Percentiles rank a stretch among this genome's conserved stretches.
These are phyloP conservation scores for Apis florea DNA, from an alignment of 1,140 invertebrate genomes.

Conservation along the genomic window DNA sequence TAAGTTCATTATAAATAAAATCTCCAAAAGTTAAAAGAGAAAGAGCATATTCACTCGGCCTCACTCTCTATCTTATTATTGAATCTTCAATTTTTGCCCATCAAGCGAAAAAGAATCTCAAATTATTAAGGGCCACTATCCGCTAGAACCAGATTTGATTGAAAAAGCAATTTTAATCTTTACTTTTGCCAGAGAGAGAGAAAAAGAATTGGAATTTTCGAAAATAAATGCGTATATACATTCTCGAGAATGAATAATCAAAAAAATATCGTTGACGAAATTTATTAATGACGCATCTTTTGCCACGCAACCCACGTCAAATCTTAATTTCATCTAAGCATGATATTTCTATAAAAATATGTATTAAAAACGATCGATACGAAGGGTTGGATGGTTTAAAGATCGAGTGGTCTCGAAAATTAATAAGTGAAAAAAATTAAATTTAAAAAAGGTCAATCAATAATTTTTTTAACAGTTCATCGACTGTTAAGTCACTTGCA, in stretches of 20 bases:
- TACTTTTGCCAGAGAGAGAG: too few relatives aligned
- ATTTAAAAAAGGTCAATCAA: too few relatives aligned
- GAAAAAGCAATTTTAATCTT: background rate
- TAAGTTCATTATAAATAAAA: background rate
- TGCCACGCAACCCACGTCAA: slow-evolving; percentile 37
- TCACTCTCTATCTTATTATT: too few relatives aligned
- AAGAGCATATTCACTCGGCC: too few relatives aligned
- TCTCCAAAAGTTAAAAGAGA: background rate
- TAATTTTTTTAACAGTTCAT: too few relatives aligned
- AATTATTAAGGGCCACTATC: too few relatives aligned
- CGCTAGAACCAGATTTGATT: background rate
- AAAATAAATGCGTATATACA: background rate
- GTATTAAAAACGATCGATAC: slow-evolving; percentile 45
- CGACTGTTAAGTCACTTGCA: background rate
- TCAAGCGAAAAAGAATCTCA: background rate
- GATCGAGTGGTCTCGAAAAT: slow-evolving; percentile 15
- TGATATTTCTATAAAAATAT: slow-evolving; percentile 55
- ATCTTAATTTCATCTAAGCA: slow-evolving; percentile 18
- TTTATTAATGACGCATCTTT: slow-evolving; percentile 42
- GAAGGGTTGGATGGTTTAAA: slow-evolving; percentile 6
- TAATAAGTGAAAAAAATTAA: background rate
- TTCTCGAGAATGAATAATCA: background rate
- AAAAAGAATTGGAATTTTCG: too few relatives aligned
- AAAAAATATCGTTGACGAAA: background rate
- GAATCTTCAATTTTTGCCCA: background rate